Conservation (phyloP, 2,888 invertebrate genomes). For the Platerodrilus igneus region DNA sequence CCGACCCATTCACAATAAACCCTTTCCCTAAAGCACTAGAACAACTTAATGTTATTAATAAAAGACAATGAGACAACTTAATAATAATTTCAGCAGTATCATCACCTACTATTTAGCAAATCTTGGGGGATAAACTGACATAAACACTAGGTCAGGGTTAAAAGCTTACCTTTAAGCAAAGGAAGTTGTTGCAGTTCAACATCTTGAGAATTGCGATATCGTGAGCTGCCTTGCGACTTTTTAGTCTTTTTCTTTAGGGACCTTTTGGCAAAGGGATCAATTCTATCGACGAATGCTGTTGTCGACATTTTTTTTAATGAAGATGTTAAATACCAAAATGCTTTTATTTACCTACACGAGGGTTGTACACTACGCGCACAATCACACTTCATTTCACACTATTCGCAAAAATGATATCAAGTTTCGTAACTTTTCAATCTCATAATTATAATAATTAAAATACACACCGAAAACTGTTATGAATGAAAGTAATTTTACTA, state of each 20-base stretch:
- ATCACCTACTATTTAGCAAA: too few species aligned
- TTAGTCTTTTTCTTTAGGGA: conserved; percentile 97
- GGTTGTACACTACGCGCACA: conserved; percentile 34
- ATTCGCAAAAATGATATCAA: conserved; percentile 39
- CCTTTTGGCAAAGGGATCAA: conserved; percentile 98
- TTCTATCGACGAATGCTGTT: conserved; percentile 96
- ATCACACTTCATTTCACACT: conserved; percentile 43
- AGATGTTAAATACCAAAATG: conserved; percentile 17
- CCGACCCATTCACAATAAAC: too few species aligned
- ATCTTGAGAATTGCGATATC: conserved; percentile 97
- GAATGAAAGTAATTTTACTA: conserved; percentile 40
- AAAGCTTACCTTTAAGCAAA: conserved; percentile 84
- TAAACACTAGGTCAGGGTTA: conserved; percentile 12
- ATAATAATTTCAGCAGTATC: too few species aligned
- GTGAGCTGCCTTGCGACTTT: conserved; percentile 97
- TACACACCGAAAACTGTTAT: conserved; percentile 30
- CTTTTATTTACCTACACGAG: conserved; percentile 30
- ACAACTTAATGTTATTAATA: too few species aligned
- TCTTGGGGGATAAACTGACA: too few species aligned
- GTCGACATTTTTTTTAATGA: conserved; percentile 58
- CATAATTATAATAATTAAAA: too few species aligned
- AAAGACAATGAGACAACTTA: too few species aligned
- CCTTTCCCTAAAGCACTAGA: too few species aligned
- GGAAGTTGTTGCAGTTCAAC: conserved; percentile 96
- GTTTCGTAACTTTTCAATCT: conserved; percentile 39